Base-by-base conservation (phyloP, 2,113 vertebrate genomes). In the Procavia capensis region DNA sequence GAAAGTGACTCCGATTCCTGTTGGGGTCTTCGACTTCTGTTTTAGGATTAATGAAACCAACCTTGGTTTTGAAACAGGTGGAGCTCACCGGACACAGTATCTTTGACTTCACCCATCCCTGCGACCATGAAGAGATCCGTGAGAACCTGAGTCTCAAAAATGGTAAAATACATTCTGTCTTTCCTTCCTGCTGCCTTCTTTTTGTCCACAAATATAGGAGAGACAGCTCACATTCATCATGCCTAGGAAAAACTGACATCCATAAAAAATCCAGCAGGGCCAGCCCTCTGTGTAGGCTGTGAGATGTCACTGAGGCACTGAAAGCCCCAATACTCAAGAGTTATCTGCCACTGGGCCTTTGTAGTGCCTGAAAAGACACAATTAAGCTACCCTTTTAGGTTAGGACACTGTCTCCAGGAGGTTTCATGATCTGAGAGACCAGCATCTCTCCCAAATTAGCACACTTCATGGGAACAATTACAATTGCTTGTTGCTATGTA, bases 41-140 rank as follows among this genome's bases (percentile, higher is more conserved):
- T 10, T 59, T 31, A 57, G 39, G 29, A 88, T 31, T 93, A 50
- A 93, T 34, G 2, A 63, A 63, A 5, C 81, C 39, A 29, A 39
- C 66, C 94, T 87, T 97, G 95, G 19, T 93, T 98, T 68, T 93
- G 82, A 83, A 94, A 93, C 98, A 99, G 99, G 99, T 99, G 92
- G 99, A 99, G 94, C 97, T 99, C 95, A 99, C 99, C 96, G 99
- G 99, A 97, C 99, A 99, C 97, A 99, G 99, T 88, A 99, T 99
- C 97, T 99, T 99, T 97, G 99, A 99, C 96, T 99, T 99, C 86
- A 99, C 99, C 95, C 99, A 99, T 76, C 99, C 99, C 39, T 99
- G 99, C 97, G 99, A 99, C 97, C 99, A 99, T 0, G 99, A 99
- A 95, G 99, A 99, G 98, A 99, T 99, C 94, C 97, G 98, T 97